phyloP scores from a whole-genome alignment of 2,888 invertebrate species.

The Diplolepis rosae region DNA sequence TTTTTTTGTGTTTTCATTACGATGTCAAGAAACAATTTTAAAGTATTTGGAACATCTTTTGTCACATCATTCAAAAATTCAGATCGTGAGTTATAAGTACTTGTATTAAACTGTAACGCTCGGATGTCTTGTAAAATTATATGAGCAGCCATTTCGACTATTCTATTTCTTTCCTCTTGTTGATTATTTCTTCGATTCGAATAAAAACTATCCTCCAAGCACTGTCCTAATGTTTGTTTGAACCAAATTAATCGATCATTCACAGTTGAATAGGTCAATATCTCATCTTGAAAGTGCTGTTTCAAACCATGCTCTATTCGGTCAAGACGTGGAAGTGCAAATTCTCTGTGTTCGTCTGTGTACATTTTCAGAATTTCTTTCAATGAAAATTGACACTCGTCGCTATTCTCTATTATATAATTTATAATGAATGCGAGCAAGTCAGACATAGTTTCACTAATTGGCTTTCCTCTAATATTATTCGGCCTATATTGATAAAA shows the following conservation, averaged over 20 bases:
- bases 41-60: constrained; percentile 23
- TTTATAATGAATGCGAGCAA: constrained; percentile 30
- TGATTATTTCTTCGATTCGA: constrained; percentile 17
- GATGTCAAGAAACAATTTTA: constrained; percentile 25
- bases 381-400: constrained; percentile 38
- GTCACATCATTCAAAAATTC: constrained; percentile 32
- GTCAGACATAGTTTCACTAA: constrained; percentile 33
- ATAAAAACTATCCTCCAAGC: constrained; percentile 34
- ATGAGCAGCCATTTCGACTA: constrained; percentile 25
- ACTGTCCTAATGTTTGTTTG: constrained; percentile 29
- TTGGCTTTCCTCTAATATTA: too few relatives aligned
- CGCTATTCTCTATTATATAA: constrained; percentile 33
- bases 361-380: constrained; percentile 27
- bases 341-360: background rate
- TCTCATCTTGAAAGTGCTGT: too few relatives aligned
- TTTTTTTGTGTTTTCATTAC: constrained; percentile 1
- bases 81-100: constrained; percentile 24
- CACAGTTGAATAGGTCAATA: background rate
- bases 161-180: constrained; percentile 25
- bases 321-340: constrained; percentile 11
- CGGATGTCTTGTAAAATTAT: too few relatives aligned
- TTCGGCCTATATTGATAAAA: constrained; percentile 24
- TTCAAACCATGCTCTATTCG: constrained; percentile 15
- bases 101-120: background rate
- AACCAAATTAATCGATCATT: constrained; percentile 37